Evolutionary conservation across 2,888 invertebrate species (phyloP).

Genomic region (Pharmacophagus antenor): DNA sequence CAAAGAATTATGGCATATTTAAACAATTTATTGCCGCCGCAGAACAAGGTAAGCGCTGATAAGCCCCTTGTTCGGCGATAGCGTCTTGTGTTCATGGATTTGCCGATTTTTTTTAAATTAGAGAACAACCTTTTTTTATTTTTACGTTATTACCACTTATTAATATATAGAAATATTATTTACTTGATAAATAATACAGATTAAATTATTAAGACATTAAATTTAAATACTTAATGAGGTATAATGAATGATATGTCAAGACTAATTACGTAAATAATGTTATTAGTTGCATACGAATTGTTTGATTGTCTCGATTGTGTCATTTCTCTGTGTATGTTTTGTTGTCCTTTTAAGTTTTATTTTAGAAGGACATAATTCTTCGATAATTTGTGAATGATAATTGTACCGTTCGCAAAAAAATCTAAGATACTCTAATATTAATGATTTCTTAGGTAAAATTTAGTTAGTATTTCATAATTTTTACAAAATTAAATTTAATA

Average conservation of each 20-base stretch:
- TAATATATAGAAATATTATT: constrained; percentile 5
- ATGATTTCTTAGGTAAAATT: no score
- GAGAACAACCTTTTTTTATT: constrained; percentile 19
- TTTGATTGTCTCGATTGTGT: constrained; percentile 62
- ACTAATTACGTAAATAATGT: constrained; percentile 59
- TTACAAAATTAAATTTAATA: not conserved
- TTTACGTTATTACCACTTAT: constrained; percentile 5
- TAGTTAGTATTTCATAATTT: no score
- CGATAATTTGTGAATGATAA: constrained; percentile 30
- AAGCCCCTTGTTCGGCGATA: constrained; percentile 67
- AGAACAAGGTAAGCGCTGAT: constrained; percentile 69
- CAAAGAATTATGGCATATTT: constrained; percentile 77
- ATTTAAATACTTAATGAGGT: constrained; percentile 75
- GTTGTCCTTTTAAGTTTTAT: constrained; percentile 44
- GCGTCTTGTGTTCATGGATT: constrained; percentile 50
- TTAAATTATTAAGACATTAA: constrained; percentile 29
- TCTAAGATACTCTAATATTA: not conserved
- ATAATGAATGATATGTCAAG: constrained; percentile 71
- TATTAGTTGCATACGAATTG: constrained; percentile 72
- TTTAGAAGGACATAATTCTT: constrained; percentile 31
- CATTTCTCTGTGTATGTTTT: constrained; percentile 43
- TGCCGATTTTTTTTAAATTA: constrained; percentile 48
- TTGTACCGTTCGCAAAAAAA: constrained; percentile 23
- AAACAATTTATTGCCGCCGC: constrained; percentile 73
- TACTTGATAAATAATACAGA: constrained; percentile 13